Evolutionary conservation across 2,113 vertebrate species (phyloP), one percentile per base, ranked within the genome.

Genomic region (Caloenas nicobarica): DNA sequence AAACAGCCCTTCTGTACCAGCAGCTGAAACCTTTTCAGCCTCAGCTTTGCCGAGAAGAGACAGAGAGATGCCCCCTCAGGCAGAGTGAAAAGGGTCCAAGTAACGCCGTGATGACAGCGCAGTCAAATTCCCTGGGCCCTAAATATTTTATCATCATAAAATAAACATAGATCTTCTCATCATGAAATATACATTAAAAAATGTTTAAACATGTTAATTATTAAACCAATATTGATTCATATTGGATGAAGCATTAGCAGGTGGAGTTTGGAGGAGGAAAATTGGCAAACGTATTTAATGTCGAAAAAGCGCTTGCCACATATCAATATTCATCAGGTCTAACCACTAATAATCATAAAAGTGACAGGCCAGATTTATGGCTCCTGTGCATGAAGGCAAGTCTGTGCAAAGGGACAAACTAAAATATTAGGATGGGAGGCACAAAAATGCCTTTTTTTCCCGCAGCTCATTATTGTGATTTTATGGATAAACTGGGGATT

Each of bases 181-280:
- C 97, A 98, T 98, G 95, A 98, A 98, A 98, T 97, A 98, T 98
- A 98, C 97, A 98, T 98, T 95, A 96, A 97, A 98, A 98, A 98
- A 98, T 98, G 97, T 98, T 98, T 98, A 98, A 98, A 97, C 97
- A 88, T 96, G 98, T 98, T 98, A 98, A 98, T 98, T 98, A 98
- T 98, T 98, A 98, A 98, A 97, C 97, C 97, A 98, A 98, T 98
- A 98, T 98, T 98, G 98, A 98, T 98, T 98, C 98, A 98, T 97
- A 98, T 97, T 97, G 97, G 97, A 98, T 98, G 97, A 97, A 92
- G 92, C 97, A 98, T 98, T 98, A 98, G 98, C 95, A 73, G 95
- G 96, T 80, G 96, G 95, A 89, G 89, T 82, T 62, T 89, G 95
- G 91, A 95, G 93, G 88, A 93, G 71, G 91, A 97, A 96, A 98